A percentile compares a stretch with the other conserved stretches of the same genome.
Conservation (phyloP, 1,140 invertebrate genomes). For the Diabrotica virgifera region DNA sequence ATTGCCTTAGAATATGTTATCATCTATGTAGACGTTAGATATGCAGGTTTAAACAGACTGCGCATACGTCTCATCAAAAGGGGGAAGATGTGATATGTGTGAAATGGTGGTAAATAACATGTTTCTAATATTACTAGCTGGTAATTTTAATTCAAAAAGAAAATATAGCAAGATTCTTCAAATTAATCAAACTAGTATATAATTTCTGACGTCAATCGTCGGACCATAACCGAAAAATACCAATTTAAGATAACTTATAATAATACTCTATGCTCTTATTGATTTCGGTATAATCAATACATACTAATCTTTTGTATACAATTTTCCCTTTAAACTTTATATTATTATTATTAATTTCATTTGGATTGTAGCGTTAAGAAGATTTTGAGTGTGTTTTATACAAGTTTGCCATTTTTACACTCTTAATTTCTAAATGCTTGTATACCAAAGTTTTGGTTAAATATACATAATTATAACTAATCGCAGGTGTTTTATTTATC, state of each 20-base stretch:
- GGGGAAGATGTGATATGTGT: no score
- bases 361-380: constrained; percentile 25
- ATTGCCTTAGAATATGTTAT: no score
- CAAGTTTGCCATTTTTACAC: constrained; percentile 28
- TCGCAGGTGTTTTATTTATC: not conserved
- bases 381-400: constrained; percentile 27
- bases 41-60: no score
- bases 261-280: constrained; percentile 22
- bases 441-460: constrained; percentile 36
- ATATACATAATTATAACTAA: constrained; percentile 14
- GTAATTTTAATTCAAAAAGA: no score
- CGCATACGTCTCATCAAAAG: no score
- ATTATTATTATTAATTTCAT: constrained; percentile 17
- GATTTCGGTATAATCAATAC: constrained; percentile 15
- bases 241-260: constrained; percentile 27
- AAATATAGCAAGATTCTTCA: no score
- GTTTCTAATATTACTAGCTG: no score
- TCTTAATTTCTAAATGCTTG: constrained; percentile 32
- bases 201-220: no score
- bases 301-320: constrained; percentile 29
- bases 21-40: no score
- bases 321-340: constrained; percentile 23
- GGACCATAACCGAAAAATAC: not conserved
- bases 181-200: no score
- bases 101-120: no score